These are phyloP conservation scores for Anarrhichthys ocellatus DNA, from an alignment of 2,113 vertebrate genomes.

Conservation along the genomic window DNA sequence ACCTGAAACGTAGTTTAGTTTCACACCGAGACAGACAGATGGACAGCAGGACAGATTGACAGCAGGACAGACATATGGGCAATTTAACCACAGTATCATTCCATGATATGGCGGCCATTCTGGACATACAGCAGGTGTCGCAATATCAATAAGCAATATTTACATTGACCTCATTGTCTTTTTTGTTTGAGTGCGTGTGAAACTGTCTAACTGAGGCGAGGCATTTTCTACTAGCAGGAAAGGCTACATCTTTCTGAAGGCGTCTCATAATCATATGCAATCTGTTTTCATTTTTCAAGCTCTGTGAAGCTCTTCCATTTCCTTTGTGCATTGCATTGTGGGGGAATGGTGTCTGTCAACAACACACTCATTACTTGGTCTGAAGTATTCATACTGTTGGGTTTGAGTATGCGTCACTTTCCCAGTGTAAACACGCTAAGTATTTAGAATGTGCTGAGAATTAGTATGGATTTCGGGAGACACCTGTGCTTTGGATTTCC, in stretches of 20 bases:
- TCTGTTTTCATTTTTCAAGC: too few species aligned
- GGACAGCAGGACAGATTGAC: slow-evolving; percentile 69
- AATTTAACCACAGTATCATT: slow-evolving; percentile 56
- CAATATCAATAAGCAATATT: background rate
- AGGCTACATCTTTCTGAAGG: background rate
- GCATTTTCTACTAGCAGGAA: background rate
- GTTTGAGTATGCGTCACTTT: background rate
- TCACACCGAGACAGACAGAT: slow-evolving; percentile 73
- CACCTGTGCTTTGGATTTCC: background rate
- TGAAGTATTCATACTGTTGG: background rate
- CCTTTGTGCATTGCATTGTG: background rate
- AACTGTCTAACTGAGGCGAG: background rate
- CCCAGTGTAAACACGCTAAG: background rate
- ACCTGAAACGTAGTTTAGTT: slow-evolving; percentile 77
- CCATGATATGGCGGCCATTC: slow-evolving; percentile 29
- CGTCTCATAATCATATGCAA: background rate
- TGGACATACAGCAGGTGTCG: slow-evolving; percentile 29
- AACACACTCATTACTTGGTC: background rate
- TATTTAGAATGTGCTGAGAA: background rate
- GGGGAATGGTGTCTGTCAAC: background rate
- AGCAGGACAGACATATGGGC: slow-evolving; percentile 65
- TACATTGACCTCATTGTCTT: background rate
- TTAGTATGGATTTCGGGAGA: background rate
- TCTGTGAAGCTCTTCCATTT: background rate
- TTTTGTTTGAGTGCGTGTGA: background rate